phyloP scores from a whole-genome alignment of 53 echinoderm and acorn worm species.

The Mesocentrotus franciscanus region DNA sequence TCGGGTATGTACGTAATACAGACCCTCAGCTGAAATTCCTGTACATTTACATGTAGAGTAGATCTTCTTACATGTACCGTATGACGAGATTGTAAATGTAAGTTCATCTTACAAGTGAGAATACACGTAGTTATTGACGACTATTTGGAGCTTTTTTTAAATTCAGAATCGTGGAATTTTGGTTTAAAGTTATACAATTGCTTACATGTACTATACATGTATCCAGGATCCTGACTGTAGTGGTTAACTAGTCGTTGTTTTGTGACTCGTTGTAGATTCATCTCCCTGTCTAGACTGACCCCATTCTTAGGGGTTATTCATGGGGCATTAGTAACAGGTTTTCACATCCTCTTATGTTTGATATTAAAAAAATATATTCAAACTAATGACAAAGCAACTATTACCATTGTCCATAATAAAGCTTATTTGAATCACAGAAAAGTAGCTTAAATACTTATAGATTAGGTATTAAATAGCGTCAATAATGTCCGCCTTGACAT shows the following conservation, averaged over 20 bases:
- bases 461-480: not conserved
- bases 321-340: conserved; percentile 24
- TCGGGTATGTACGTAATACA: too few species aligned
- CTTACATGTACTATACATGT: not conserved
- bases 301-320: conserved; percentile 31
- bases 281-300: not conserved
- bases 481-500: too few species aligned
- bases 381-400: not conserved
- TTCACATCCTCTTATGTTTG: conserved; percentile 32
- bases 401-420: conserved; percentile 3
- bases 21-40: too few species aligned
- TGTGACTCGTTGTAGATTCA: not conserved
- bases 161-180: too few species aligned
- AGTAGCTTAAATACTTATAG: not conserved
- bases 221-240: not conserved
- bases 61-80: too few species aligned
- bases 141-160: too few species aligned
- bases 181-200: too few species aligned
- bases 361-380: not conserved
- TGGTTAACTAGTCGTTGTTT: not conserved
- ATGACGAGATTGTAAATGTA: too few species aligned
- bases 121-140: too few species aligned
- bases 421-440: not conserved
- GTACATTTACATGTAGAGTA: too few species aligned
- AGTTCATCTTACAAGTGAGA: too few species aligned